Evolutionary conservation across 35 echinoderm and acorn worm species (phyloP).

Genomic region (Ophiothrix spiculata): DNA sequence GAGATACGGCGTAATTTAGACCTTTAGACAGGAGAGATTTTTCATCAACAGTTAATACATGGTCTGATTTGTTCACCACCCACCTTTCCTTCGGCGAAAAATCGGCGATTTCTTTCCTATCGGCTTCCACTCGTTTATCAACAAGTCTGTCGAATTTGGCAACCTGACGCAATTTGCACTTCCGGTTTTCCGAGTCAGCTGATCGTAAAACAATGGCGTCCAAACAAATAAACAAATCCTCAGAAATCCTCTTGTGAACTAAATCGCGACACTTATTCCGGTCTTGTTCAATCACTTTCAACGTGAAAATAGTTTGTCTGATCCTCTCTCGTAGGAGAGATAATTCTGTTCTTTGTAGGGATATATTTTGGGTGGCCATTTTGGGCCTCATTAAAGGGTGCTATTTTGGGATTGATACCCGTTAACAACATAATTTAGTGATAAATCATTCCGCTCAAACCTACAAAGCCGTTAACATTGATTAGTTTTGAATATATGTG

Average conservation of each 20-base stretch:
- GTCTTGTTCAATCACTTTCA: not conserved
- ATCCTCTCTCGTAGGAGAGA: not conserved
- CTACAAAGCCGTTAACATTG: too few species aligned
- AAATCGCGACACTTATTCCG: not conserved
- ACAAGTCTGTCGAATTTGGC: not conserved
- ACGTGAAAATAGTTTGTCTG: not conserved
- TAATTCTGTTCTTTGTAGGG: not conserved
- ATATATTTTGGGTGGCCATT: too few species aligned
- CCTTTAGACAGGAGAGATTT: not conserved
- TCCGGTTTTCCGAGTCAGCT: not conserved
- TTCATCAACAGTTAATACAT: not conserved
- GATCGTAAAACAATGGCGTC: not conserved
- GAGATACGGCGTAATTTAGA: not conserved
- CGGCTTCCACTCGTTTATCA: not conserved
- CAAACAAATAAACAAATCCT: not conserved
- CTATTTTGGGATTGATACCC: too few species aligned
- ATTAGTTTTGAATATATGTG: too few species aligned
- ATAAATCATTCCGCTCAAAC: too few species aligned
- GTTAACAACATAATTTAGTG: too few species aligned
- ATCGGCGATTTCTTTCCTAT: not conserved
- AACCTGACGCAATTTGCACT: not conserved
- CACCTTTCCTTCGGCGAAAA: too few species aligned
- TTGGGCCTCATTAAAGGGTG: too few species aligned
- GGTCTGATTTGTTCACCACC: not conserved
- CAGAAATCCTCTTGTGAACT: not conserved